These are phyloP conservation scores for Drosophila nebulosa DNA, from an alignment of 1,140 invertebrate genomes.

Conservation along the genomic window DNA sequence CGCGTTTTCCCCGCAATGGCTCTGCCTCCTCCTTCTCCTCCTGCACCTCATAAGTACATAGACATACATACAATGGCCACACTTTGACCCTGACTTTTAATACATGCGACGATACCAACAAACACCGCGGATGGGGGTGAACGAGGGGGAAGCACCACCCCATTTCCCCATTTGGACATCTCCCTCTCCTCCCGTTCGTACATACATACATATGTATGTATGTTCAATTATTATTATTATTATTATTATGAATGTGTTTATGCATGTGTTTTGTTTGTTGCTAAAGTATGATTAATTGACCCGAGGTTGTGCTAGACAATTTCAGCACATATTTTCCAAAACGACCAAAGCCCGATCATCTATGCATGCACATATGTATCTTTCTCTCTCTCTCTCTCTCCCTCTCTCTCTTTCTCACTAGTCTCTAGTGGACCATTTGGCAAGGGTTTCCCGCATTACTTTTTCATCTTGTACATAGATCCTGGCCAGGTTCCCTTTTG, in stretches of 20 bases:
- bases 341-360: neutral
- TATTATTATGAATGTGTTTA: conserved; percentile 39
- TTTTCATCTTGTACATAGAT: too few relatives aligned
- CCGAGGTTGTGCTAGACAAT: conserved; percentile 33
- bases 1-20: neutral
- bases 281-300: conserved; percentile 67
- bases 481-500: too few relatives aligned
- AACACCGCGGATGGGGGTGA: conserved; percentile 18
- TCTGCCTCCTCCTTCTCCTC: neutral
- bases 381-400: neutral
- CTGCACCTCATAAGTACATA: neutral
- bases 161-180: neutral
- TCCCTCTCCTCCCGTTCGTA: neutral
- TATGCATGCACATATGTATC: neutral
- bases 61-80: conserved; percentile 57
- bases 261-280: conserved; percentile 28
- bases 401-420: neutral
- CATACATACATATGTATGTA: conserved; percentile 34
- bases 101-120: conserved; percentile 14
- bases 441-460: neutral
- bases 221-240: conserved; percentile 72
- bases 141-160: neutral
- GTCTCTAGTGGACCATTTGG: neutral
- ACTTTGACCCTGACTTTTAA: conserved; percentile 74
- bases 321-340: conserved; percentile 36